A percentile compares a stretch with the other conserved stretches of the same genome.
Conservation (phyloP, 2,797 vertebrate species). For the Oryzias dopingdopingensis region DNA sequence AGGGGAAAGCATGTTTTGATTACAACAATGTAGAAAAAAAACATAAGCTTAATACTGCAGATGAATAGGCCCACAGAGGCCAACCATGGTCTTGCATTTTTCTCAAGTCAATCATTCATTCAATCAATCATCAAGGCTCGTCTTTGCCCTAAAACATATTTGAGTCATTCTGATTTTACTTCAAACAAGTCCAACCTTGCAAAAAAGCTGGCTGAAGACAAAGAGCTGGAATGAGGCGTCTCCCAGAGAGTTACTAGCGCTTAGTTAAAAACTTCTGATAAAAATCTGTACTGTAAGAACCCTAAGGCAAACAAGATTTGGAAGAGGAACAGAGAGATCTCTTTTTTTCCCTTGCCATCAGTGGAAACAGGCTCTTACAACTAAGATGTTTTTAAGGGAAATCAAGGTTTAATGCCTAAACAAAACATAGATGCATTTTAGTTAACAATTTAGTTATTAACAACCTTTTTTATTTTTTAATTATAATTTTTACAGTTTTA, state of each 20-base stretch:
- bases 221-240: slow-evolving; percentile 53
- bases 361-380: background rate
- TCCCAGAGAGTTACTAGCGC: slow-evolving; percentile 50
- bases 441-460: background rate
- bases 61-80: slow-evolving; percentile 10
- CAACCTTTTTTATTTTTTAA: background rate
- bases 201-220: slow-evolving; percentile 43
- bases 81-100: slow-evolving; percentile 49
- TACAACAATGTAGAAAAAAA: slow-evolving; percentile 17
- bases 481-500: background rate
- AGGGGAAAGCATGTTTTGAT: slow-evolving; percentile 9
- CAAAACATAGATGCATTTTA: slow-evolving; percentile 5
- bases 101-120: slow-evolving; percentile 43
- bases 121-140: slow-evolving; percentile 45
- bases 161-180: slow-evolving; percentile 21
- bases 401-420: background rate
- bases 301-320: slow-evolving; percentile 55
- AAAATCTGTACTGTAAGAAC: slow-evolving; percentile 45
- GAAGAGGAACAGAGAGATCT: slow-evolving; percentile 55
- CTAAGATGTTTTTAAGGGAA: no score
- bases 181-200: slow-evolving; percentile 67
- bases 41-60: slow-evolving; percentile 9
- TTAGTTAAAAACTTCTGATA: slow-evolving; percentile 47
- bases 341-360: slow-evolving; percentile 12
- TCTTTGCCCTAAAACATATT: slow-evolving; percentile 47